Percentiles rank a stretch among this genome's conserved stretches.
These are phyloP conservation scores for Siphamia tubifer DNA, from an alignment of 2,113 vertebrate genomes.

Conservation along the genomic window DNA sequence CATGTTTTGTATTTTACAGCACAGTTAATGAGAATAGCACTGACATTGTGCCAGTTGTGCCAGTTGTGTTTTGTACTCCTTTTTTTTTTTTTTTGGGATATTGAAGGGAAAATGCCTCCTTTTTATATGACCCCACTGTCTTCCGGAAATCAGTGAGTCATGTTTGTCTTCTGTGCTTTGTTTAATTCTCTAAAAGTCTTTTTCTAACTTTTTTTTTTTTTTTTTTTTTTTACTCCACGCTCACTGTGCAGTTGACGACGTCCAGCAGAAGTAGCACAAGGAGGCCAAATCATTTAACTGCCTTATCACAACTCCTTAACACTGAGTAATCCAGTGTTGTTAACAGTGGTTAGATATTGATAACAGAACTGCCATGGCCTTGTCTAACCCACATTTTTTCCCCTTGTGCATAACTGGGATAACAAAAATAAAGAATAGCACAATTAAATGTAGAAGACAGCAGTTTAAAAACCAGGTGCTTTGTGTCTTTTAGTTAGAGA, in stretches of 20 bases:
- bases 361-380: slow-evolving; percentile 19
- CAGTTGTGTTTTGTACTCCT: slow-evolving; percentile 43
- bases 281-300: slow-evolving; percentile 42
- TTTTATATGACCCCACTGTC: slow-evolving; percentile 46
- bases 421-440: slow-evolving; percentile 7
- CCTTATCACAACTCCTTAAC: slow-evolving; percentile 38
- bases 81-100: slow-evolving; percentile 56
- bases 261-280: slow-evolving; percentile 21
- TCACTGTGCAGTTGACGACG: neutral
- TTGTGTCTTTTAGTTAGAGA: slow-evolving; percentile 17
- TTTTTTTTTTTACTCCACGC: neutral
- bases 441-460: neutral
- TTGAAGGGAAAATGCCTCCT: slow-evolving; percentile 72
- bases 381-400: slow-evolving; percentile 7
- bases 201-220: no score
- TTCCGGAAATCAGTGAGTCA: slow-evolving; percentile 43
- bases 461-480: slow-evolving; percentile 31
- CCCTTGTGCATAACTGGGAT: slow-evolving; percentile 37
- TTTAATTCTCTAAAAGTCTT: slow-evolving; percentile 1
- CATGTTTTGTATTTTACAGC: slow-evolving; percentile 44
- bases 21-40: slow-evolving; percentile 45
- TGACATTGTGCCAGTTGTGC: slow-evolving; percentile 55
- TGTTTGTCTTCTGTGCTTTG: slow-evolving; percentile 11
- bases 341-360: slow-evolving; percentile 2
- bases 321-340: slow-evolving; percentile 42